phyloP scores from a whole-genome alignment of 1,140 invertebrate species.

The Ericerus pela region DNA sequence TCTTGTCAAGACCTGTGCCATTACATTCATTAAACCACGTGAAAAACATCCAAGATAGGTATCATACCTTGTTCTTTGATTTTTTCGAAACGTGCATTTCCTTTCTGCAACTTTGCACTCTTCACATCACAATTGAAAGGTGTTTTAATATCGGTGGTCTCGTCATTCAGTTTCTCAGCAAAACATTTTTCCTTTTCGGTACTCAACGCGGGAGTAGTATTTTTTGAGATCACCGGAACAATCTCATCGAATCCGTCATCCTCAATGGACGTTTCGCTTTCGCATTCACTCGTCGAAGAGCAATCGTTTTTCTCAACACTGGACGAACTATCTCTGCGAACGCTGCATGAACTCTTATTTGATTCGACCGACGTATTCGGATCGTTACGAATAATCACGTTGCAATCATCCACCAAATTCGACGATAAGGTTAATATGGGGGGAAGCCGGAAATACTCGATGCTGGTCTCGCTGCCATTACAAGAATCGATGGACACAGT shows the following conservation, averaged over 20 bases:
- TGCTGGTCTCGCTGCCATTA: constrained; percentile 3
- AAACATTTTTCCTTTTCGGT: not conserved
- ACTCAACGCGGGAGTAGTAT: not conserved
- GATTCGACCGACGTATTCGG: not conserved
- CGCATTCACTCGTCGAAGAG: not conserved
- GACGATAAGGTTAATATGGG: not conserved
- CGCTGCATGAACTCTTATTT: not conserved
- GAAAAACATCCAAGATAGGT: too few relatives aligned
- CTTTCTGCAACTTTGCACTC: not conserved
- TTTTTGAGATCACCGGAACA: not conserved
- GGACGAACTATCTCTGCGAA: not conserved
- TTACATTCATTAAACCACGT: too few relatives aligned
- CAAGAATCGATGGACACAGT: not conserved
- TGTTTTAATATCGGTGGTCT: not conserved
- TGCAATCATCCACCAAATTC: not conserved
- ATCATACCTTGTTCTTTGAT: constrained; percentile 2
- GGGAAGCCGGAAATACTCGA: not conserved
- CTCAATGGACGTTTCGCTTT: not conserved
- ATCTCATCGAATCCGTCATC: not conserved
- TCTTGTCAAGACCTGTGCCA: too few relatives aligned
- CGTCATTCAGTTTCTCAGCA: not conserved
- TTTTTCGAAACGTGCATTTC: not conserved
- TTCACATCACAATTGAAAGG: not conserved
- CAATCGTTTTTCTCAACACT: not conserved
- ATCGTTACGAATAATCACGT: not conserved